Evolutionary conservation across 2,797 vertebrate genomes (phyloP), one percentile per base, ranked within the genome.

Genomic region (Myotis vivesi): DNA sequence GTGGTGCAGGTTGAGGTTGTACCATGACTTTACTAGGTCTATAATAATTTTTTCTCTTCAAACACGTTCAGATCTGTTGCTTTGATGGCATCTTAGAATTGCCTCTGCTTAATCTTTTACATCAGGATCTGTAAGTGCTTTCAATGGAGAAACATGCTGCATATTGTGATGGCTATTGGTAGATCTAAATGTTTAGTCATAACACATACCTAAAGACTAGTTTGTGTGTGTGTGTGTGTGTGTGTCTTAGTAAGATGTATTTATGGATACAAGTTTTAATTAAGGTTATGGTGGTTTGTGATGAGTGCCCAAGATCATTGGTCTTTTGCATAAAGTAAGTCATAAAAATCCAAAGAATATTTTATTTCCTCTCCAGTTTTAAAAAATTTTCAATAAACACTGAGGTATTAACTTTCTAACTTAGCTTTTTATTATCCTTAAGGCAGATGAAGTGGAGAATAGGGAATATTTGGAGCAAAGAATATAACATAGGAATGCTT

Each of bases 1-100:
- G 38, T 91, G 44, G 22, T 80, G 19, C 20, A 13, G 4, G 8
- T 28, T 77, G 44, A 75, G 12, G 28, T 1, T 33, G 10, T 12
- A 62, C 19, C 2, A 59, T 38, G 77, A 64, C 33, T 73, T 91
- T 57, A 59, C 3, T 22, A 23, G 76, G 7, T 55, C 72, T 68
- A 12, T 38, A 64, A 51, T 30, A 71, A 53, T 15, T 84, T 89
- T 89, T 89, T 53, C 83, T 86, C 28, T 85, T 95, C 69, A 91
- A 92, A 85, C n/a, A 83, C 11, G 51, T 71, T 69, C 41, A 89
- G 69, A 92, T 66, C 25, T 68, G 28, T 53, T 41, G n/a, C 28
- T 93, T 51, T 87, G 25, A 16, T 36, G 28, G 28, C 30, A 77
- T 59, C 51, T 33, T 92, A 46, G 36, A 68, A 83, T 44, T 73